phyloP scores from a whole-genome alignment of 2,113 vertebrate species.

The Prietella phreatophila region DNA sequence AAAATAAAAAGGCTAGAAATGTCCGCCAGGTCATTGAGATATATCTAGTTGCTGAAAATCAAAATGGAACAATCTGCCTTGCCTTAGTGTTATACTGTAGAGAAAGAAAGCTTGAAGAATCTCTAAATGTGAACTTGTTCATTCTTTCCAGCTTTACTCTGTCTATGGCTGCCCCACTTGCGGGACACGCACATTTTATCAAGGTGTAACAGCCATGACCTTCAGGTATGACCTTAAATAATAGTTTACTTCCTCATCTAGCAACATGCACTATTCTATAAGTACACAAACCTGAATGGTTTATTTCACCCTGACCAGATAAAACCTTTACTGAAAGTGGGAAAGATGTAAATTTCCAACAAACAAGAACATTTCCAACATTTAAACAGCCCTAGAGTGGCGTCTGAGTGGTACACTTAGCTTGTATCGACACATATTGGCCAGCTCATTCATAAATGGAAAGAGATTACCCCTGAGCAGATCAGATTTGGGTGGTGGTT shows the following conservation, averaged over 20 bases:
- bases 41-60: background rate
- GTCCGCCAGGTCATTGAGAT: background rate
- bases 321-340: background rate
- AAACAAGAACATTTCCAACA: background rate
- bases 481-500: background rate
- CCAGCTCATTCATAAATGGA: background rate
- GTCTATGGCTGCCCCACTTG: conserved; percentile 38
- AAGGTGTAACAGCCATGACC: conserved; percentile 34
- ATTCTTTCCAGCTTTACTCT: conserved; percentile 41
- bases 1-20: background rate
- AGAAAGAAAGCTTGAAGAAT: background rate
- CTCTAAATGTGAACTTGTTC: conserved; percentile 1
- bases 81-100: background rate
- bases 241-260: background rate
- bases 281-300: background rate
- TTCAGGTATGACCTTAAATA: conserved; percentile 57
- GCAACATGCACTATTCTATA: background rate
- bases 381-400: background rate
- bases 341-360: background rate
- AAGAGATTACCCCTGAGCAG: background rate
- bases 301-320: background rate
- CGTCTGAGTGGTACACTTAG: background rate
- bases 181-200: conserved; percentile 35
- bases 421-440: background rate
- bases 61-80: background rate